Base-by-base conservation (phyloP, 1,140 invertebrate species). In the Apocrypta bakeri region DNA sequence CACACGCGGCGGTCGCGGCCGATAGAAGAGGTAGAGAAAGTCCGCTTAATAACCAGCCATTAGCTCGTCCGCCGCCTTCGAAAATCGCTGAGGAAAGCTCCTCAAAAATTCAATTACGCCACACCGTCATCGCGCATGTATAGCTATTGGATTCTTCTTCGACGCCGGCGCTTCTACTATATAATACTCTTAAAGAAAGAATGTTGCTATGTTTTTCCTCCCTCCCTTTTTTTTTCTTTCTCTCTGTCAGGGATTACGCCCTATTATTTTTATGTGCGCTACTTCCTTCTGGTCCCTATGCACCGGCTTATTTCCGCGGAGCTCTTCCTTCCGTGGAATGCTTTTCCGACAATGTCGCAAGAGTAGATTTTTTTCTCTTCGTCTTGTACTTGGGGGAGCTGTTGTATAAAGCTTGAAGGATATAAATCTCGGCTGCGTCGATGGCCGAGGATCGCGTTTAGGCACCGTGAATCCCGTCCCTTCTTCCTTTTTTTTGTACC, bases 11-110 rank as follows among this genome's bases (percentile, higher is more conserved):
- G 9, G 71, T 4, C 8, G 33, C n/a, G 69, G 33, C 2, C 9
- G 63, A 12, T 48, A 48, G 11, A 29, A 29, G 12, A 2, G 12
- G 56, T 24, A 33, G 76, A 29, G 9, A 11, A 56, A 56, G 48
- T 56, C 48, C 48, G 33, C 17, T 40, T 79, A 79, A 79, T 79
- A 72, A 78, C 29, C 40, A 27, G 78, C 31, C 31, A 79, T 79
- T 79, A 72, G 78, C 66, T 63, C 48, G 24, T 33, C 21, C 40
- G 21, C 4, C 14, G 64, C 63, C 25, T 66, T 24, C 63, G 33
- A 31, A 68, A 37, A 64, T 64, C 37, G 63, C 33, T 29, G 61
- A 69, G 77, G 24, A 69, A 56, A 31, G 21, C 25, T 69, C 64
- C 27, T 31, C 25, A 12, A 56, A 79, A 79, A 69, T 69, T 79